phyloP scores from a whole-genome alignment of 2,113 vertebrate genomes.

The Podarcis muralis region DNA sequence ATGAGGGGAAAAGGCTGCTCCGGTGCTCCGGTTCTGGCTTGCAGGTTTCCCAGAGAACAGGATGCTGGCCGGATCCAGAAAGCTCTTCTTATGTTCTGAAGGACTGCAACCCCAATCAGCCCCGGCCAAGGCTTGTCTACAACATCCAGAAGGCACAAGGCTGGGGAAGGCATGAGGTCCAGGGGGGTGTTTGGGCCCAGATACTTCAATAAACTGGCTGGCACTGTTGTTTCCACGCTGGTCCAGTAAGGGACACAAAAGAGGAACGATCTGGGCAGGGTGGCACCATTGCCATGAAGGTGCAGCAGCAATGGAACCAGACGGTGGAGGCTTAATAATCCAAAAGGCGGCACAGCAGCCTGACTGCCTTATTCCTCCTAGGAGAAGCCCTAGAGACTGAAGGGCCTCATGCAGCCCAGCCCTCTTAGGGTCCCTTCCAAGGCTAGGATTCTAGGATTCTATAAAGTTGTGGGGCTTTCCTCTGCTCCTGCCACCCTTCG shows the following conservation, averaged over 20 bases:
- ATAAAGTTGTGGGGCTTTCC: too few relatives aligned
- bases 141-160: background rate
- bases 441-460: too few relatives aligned
- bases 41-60: too few relatives aligned
- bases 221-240: background rate
- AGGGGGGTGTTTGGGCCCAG: background rate
- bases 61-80: too few relatives aligned
- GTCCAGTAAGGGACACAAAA: background rate
- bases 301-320: background rate
- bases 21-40: too few relatives aligned
- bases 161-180: background rate
- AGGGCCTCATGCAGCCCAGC: background rate
- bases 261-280: background rate
- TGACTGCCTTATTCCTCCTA: background rate
- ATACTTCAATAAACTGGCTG: background rate
- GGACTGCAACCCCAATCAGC: background rate
- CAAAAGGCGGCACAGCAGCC: too few relatives aligned
- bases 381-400: background rate
- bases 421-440: too few relatives aligned
- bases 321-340: background rate
- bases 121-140: background rate
- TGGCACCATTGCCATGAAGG: too few relatives aligned
- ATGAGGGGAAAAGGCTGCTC: background rate
- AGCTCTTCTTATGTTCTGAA: too few relatives aligned
- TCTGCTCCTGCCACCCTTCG: too few relatives aligned